phyloP scores from a whole-genome alignment of 2,888 invertebrate species.

The Drosophila stalkeri region DNA sequence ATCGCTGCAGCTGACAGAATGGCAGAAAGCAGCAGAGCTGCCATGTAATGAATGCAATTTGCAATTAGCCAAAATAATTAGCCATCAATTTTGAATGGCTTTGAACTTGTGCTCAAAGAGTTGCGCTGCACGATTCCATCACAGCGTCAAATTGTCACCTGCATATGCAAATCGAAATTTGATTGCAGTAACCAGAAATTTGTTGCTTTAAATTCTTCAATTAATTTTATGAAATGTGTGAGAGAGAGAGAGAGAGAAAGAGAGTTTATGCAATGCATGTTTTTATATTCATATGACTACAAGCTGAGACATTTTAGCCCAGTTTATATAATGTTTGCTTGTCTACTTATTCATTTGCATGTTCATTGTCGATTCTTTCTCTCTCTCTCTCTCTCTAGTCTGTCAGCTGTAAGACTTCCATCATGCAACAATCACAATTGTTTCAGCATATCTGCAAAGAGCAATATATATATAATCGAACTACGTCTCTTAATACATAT shows the following conservation, averaged over 20 bases:
- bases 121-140: background rate
- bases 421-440: background rate
- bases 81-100: slow-evolving; percentile 14
- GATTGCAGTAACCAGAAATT: background rate
- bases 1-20: slow-evolving; percentile 23
- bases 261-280: too few relatives aligned
- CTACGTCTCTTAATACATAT: background rate
- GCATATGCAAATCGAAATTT: background rate
- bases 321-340: background rate
- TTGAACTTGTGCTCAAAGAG: slow-evolving; percentile 11
- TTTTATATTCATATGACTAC: too few relatives aligned
- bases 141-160: background rate
- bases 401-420: background rate
- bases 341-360: background rate
- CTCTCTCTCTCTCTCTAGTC: background rate
- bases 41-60: slow-evolving; percentile 4
- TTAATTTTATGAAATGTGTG: background rate
- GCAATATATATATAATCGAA: background rate
- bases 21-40: background rate
- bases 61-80: slow-evolving; percentile 20
- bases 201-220: background rate
- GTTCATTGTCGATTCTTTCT: too few relatives aligned
- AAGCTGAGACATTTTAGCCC: too few relatives aligned
- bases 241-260: too few relatives aligned
- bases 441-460: background rate